Evolutionary conservation across 2,113 vertebrate species (phyloP).

Genomic region (Malurus alboscapulatus): DNA sequence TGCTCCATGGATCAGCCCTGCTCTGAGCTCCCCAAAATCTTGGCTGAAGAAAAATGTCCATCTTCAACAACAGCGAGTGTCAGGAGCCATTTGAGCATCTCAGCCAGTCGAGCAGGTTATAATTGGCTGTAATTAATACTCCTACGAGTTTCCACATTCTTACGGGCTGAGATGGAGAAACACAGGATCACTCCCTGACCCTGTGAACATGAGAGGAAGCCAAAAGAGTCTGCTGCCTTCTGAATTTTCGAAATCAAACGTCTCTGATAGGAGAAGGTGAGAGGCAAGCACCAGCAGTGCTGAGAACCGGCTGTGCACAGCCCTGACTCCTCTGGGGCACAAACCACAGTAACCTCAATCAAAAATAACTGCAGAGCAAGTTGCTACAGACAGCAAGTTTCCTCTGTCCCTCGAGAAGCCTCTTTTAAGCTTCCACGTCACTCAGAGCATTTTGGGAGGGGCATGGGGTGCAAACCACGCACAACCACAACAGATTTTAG

Average conservation of each 20-base stretch:
- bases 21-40: neutral
- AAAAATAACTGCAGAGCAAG: slow-evolving; percentile 20
- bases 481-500: neutral
- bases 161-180: neutral
- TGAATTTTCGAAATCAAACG: slow-evolving; percentile 1
- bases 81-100: neutral
- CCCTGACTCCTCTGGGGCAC: neutral
- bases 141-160: slow-evolving; percentile 26
- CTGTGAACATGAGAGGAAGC: neutral
- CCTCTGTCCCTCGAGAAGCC: neutral
- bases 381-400: neutral
- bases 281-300: neutral
- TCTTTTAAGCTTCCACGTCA: neutral
- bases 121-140: slow-evolving; percentile 51
- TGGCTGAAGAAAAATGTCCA: neutral
- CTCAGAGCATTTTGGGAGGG: fast-evolving
- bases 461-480: neutral
- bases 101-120: slow-evolving; percentile 40
- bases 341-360: neutral
- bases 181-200: neutral
- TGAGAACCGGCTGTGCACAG: neutral
- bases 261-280: neutral
- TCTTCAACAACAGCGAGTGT: neutral
- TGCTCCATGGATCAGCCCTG: neutral
- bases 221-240: neutral